These are phyloP conservation scores for Pachyseris speciosa DNA, from an alignment of 64 coral and sea anemone species.

Conservation along the genomic window DNA sequence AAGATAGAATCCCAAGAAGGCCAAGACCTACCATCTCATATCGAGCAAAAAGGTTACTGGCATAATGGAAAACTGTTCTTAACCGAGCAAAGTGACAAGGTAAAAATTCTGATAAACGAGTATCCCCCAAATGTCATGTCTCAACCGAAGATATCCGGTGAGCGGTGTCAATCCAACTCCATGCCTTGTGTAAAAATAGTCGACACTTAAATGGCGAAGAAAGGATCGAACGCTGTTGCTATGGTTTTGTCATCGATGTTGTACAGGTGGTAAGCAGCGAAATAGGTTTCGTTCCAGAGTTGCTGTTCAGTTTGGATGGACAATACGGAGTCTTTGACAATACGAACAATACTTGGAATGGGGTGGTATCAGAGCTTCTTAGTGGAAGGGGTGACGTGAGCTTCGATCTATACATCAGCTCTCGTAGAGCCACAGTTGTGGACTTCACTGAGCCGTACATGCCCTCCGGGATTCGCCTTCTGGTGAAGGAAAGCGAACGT, in stretches of 20 bases:
- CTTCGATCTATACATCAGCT: slow-evolving; percentile 82
- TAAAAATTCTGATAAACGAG: slow-evolving; percentile 78
- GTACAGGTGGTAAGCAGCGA: slow-evolving; percentile 36
- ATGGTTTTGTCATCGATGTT: slow-evolving; percentile 91
- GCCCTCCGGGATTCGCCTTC: slow-evolving; percentile 83
- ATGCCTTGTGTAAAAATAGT: slow-evolving; percentile 48
- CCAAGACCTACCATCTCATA: not conserved
- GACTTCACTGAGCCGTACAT: slow-evolving; percentile 91
- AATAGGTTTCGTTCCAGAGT: slow-evolving; percentile 26
- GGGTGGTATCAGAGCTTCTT: slow-evolving; percentile 77
- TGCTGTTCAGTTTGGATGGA: slow-evolving; percentile 76
- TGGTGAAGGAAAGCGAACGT: slow-evolving; percentile 67
- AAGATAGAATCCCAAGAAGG: not conserved
- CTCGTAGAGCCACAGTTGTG: slow-evolving; percentile 73
- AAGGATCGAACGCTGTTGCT: slow-evolving; percentile 61
- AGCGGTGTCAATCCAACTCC: slow-evolving; percentile 58
- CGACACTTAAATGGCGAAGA: not conserved
- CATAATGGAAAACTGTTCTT: slow-evolving; percentile 15
- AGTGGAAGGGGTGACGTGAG: slow-evolving; percentile 67
- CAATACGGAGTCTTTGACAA: slow-evolving; percentile 77
- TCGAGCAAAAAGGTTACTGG: slow-evolving; percentile 61
- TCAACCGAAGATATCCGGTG: slow-evolving; percentile 21
- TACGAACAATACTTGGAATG: slow-evolving; percentile 85
- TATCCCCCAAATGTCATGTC: slow-evolving; percentile 89
- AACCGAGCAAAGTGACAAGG: not conserved